Evolutionary conservation across 2,888 invertebrate species (phyloP), one percentile per base, ranked within the genome.

Genomic region (Drosophila incognita): DNA sequence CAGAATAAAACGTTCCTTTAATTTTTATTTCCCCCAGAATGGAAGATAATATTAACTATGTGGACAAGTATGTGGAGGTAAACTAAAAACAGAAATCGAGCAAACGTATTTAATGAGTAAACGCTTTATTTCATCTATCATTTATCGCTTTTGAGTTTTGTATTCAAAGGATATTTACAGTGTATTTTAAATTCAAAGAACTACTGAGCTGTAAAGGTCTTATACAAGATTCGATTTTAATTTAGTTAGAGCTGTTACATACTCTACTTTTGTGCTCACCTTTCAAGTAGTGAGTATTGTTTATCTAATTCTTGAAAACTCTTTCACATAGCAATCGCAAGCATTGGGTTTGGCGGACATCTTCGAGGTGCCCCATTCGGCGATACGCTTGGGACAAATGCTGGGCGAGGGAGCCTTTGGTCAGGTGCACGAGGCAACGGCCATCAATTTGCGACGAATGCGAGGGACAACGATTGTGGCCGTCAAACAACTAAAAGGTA

Each of bases 391-490:
- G 53, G 95, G 83, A 74, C 93, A 29, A 83, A 94, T 79, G 86
- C 94, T 96, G 79, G 97, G 96, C 1, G 95, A 95, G 79, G 97
- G 97, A 0, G 96, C 96, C 10, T 97, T 97, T 91, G 97, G 97
- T 0, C 94, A 94, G 52, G 97, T 97, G 0, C 96, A 95, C 87
- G 94, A 95, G 27, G 96, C 96, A 0, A 94, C 94, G 1, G 94
- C 96, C 7, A 94, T 94, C 65, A 94, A 94, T 56, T 89, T 94
- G 33, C 87, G 90, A 1, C 93, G 93, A 1, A 93, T 94, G 90
- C 93, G 94, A 85, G 88, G 95, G 89, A 88, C 94, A 90, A 83
- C 94, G 18, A 93, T 94, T 0, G 96, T 97, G 0, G 97, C 97
- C 8, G 96, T 96, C 11, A 97, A 97, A 89, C 95, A 95, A 92